Evolutionary conservation across 2,113 vertebrate species (phyloP).

Genomic region (Psammodynastes pulverulentus): DNA sequence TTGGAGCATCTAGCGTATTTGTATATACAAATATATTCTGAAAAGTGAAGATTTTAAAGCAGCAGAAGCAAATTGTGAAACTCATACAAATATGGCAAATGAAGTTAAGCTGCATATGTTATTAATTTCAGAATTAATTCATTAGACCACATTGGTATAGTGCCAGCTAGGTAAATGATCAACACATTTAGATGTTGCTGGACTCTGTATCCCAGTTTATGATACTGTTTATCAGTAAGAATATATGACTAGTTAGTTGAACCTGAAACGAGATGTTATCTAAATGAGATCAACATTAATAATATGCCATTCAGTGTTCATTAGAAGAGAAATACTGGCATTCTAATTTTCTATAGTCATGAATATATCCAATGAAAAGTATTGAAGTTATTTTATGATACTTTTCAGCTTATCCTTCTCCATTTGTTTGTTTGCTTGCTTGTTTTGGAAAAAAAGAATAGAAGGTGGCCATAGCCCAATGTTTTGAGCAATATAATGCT

Average conservation of each 20-base stretch:
- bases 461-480: not conserved
- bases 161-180: not conserved
- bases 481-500: not conserved
- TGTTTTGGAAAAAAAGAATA: not conserved
- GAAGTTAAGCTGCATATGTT: not conserved
- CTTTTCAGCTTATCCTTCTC: not conserved
- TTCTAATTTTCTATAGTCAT: not conserved
- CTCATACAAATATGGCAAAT: not conserved
- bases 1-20: not conserved
- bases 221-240: not conserved
- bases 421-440: not conserved
- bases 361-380: not conserved
- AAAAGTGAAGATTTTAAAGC: not conserved
- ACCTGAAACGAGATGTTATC: not conserved
- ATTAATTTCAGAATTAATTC: not conserved
- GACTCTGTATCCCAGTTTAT: not conserved
- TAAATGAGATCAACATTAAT: not conserved
- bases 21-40: not conserved
- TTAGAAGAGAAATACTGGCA: not conserved
- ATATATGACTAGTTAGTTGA: not conserved
- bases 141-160: not conserved
- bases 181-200: not conserved
- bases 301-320: not conserved
- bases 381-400: not conserved
- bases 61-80: not conserved